Base-by-base conservation (phyloP, 1,140 invertebrate genomes). In the Parasteatoda tepidariorum region DNA sequence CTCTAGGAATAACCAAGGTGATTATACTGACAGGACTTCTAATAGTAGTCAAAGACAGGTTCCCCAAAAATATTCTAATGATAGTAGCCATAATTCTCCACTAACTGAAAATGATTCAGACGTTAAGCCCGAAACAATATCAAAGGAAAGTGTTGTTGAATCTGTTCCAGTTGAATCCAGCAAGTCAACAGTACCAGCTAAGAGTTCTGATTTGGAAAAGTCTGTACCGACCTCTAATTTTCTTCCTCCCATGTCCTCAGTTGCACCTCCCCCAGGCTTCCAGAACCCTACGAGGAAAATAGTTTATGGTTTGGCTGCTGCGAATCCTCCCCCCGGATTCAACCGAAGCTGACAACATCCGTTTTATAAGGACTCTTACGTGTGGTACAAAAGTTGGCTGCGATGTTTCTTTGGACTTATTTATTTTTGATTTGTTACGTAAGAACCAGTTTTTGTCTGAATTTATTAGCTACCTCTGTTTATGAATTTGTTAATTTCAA, bases 361-460 rank as follows among this genome's bases (percentile, higher is more conserved):
- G n/a, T 61, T 70, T 81, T 5, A n/a, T 24, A 68, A 26, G 15
- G 76, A 81, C 55, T 70, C 33, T 4, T 81, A 55, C 33, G 22
- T 30, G 11, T 70, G 64, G 76, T 59, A 68, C 24, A 81, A 81
- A 70, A 48, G 76, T n/a, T 81, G 76, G 66, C n/a, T 81, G 31
- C 64, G 64, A 81, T 41, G 26, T 38, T 48, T 31, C 13, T 28
- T n/a, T n/a, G 38, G 18, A 48, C 18, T 48, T 48, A 48, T 48
- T 48, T 48, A 18, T 48, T n/a, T n/a, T n/a, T 48, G 18, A 48
- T 9, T 48, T 48, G 38, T 48, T 18, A 48, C n/a, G n/a, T n/a
- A n/a, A n/a, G n/a, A n/a, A n/a, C n/a, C n/a, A n/a, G n/a, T n/a
- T n/a, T n/a, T n/a, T n/a, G n/a, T n/a, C n/a, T n/a, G n/a, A n/a